phyloP scores from a whole-genome alignment of 2,797 vertebrate species.

The Ambastaia sidthimunki region DNA sequence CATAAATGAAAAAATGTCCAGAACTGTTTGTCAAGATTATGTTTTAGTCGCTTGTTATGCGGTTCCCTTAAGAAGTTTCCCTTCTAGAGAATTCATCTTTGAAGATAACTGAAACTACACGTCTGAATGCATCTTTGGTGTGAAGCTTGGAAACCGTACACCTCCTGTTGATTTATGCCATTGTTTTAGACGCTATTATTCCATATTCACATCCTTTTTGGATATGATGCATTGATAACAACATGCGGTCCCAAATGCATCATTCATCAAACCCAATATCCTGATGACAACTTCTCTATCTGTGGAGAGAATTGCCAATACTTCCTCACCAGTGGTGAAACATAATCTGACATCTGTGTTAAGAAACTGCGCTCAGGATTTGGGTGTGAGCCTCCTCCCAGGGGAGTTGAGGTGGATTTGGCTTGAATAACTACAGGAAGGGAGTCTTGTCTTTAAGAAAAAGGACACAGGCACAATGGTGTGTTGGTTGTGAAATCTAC shows the following conservation, averaged over 20 bases:
- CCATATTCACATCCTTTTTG: background rate
- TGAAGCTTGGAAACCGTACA: no score
- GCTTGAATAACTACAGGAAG: conserved; percentile 36
- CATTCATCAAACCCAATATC: conserved; percentile 23
- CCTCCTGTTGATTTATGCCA: no score
- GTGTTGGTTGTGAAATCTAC: conserved; percentile 1
- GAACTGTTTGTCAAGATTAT: no score
- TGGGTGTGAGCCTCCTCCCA: conserved; percentile 14
- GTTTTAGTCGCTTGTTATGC: no score
- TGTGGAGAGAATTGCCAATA: background rate
- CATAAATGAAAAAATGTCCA: no score
- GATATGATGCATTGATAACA: background rate
- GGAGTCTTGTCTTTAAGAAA: conserved; percentile 36
- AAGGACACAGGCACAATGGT: conserved; percentile 21
- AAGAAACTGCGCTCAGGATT: conserved; percentile 26
- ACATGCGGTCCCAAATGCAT: background rate
- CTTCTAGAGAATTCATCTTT: no score
- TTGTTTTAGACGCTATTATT: no score
- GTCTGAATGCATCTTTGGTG: no score
- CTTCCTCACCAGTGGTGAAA: conserved; percentile 21
- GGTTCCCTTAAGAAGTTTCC: no score
- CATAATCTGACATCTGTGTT: conserved; percentile 28
- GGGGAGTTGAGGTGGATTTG: conserved; percentile 36
- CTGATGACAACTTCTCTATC: conserved; percentile 6
- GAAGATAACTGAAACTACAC: no score